A percentile compares a stretch with the other conserved stretches of the same genome.
Evolutionary conservation across 1,140 invertebrate genomes (phyloP).

Genomic region (Epicauta chinensis): DNA sequence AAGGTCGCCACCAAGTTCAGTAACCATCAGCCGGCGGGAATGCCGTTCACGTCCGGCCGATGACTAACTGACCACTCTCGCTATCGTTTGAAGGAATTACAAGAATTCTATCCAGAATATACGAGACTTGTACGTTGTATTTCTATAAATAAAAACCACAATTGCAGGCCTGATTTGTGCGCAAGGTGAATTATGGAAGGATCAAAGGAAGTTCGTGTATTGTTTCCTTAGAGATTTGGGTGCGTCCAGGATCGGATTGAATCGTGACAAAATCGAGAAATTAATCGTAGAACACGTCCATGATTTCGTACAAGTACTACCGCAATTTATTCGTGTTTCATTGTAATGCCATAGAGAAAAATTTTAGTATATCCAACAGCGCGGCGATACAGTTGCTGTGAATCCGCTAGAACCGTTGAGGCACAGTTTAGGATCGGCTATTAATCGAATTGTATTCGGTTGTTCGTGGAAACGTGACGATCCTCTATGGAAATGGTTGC

Average conservation of each 20-base stretch:
- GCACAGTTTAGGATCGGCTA: slow-evolving; percentile 68
- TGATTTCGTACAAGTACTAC: slow-evolving; percentile 54
- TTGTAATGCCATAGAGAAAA: no score
- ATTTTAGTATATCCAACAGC: slow-evolving; percentile 37
- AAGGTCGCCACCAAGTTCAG: slow-evolving; percentile 2
- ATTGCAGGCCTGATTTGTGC: slow-evolving; percentile 71
- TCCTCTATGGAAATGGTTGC: slow-evolving; percentile 65
- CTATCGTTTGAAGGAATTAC: slow-evolving; percentile 19
- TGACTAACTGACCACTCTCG: slow-evolving; percentile 25
- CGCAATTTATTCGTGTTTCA: background rate
- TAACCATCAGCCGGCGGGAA: slow-evolving; percentile 18
- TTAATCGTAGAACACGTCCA: slow-evolving; percentile 57
- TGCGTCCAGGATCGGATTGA: slow-evolving; percentile 56
- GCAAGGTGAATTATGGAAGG: slow-evolving; percentile 73
- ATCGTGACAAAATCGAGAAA: slow-evolving; percentile 53
- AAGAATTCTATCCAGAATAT: slow-evolving; percentile 8
- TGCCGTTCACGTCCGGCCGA: slow-evolving; percentile 18
- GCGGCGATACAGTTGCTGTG: slow-evolving; percentile 30
- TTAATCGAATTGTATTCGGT: slow-evolving; percentile 73
- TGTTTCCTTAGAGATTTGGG: slow-evolving; percentile 69
- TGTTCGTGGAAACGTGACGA: slow-evolving; percentile 60
- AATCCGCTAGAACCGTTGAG: slow-evolving; percentile 50
- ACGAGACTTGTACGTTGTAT: background rate
- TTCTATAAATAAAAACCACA: background rate
- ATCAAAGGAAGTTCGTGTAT: slow-evolving; percentile 70